Evolutionary conservation across 2,113 vertebrate species (phyloP), one percentile per base, ranked within the genome.

Genomic region (Ophthalmolycus amberensis): DNA sequence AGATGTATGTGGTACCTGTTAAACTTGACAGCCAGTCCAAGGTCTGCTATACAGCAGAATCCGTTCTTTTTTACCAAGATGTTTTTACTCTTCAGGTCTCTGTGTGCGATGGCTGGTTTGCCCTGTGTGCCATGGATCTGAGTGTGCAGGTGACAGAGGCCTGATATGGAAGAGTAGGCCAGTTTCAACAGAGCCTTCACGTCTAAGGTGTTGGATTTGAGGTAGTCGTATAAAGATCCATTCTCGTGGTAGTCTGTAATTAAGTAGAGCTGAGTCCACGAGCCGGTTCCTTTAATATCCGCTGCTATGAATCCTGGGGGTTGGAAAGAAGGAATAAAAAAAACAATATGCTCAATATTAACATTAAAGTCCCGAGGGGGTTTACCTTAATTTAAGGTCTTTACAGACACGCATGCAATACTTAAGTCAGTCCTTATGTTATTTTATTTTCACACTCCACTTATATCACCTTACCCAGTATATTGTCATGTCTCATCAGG

Each of bases 211-310:
- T 98, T 99, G 59, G 97, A 98, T 89, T 97, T 98, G 70, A 99
- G 95, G 81, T 99, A 98, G 92, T 99, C 98, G 29, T 99, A 99
- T 37, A 99, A 95, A 0, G 98, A 99, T 5, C 98, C 98, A 0
- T 96, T 99, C 90, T 99, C 98, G 5, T 99, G 98, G 88, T 99
- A 99, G 93, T 99, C 98, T 0, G 98, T 99, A 86, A 99, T 99
- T 48, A 99, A 95, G 89, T 99, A 99, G 5, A 99, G 90, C 88
- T 99, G 98, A 65, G 98, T 99, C 98, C 98, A 99, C 3, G 98
- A 99, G 32, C 98, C 98, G 1, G 98, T 99, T 16, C 98, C 98
- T 93, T 99, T 99, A 80, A 99, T 99, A 90, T 99, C 98, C 1
- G 98, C 97, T 0, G 98, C 98, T 84, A 99, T 99, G 89, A 99